Conservation (phyloP, 2,888 invertebrate genomes). For the Mesorhabditis spiculigera region DNA sequence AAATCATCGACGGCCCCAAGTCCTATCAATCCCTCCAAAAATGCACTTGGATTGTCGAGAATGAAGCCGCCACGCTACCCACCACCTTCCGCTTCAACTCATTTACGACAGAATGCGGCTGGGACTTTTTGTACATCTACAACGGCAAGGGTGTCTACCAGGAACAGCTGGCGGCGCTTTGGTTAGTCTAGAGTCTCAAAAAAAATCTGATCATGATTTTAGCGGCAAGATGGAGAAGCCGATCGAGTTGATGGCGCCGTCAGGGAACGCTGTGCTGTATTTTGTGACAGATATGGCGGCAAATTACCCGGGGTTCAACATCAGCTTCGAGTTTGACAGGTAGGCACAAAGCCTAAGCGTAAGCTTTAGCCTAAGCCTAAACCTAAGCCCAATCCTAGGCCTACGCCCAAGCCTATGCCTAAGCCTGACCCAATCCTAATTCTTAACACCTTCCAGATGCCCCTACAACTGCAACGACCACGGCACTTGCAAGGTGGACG, state of each 20-base stretch:
- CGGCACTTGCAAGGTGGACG: slow-evolving; percentile 75
- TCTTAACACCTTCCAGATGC: slow-evolving; percentile 38
- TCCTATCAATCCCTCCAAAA: slow-evolving; percentile 89
- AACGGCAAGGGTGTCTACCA: slow-evolving; percentile 95
- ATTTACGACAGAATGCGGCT: slow-evolving; percentile 97
- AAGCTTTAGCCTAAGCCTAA: too few relatives aligned
- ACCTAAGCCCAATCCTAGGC: too few relatives aligned
- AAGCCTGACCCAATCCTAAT: neutral
- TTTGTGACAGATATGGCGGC: slow-evolving; percentile 98
- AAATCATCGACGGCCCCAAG: slow-evolving; percentile 81
- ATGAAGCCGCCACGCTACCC: slow-evolving; percentile 15
- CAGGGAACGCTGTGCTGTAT: slow-evolving; percentile 66
- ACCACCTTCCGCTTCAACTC: slow-evolving; percentile 75
- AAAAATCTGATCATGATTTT: slow-evolving; percentile 51
- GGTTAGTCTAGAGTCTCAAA: slow-evolving; percentile 46
- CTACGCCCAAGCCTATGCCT: too few relatives aligned
- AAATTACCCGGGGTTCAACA: slow-evolving; percentile 96
- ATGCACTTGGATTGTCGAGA: slow-evolving; percentile 88
- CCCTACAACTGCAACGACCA: slow-evolving; percentile 71
- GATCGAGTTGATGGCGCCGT: slow-evolving; percentile 41
- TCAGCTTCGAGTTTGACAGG: slow-evolving; percentile 73
- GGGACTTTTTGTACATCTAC: slow-evolving; percentile 97
- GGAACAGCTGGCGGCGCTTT: slow-evolving; percentile 80
- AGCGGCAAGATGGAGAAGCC: slow-evolving; percentile 73
- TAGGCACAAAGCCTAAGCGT: slow-evolving; percentile 20